Evolutionary conservation across 2,797 vertebrate species (phyloP), one percentile per base, ranked within the genome.

Genomic region (Hyperoplus immaculatus): DNA sequence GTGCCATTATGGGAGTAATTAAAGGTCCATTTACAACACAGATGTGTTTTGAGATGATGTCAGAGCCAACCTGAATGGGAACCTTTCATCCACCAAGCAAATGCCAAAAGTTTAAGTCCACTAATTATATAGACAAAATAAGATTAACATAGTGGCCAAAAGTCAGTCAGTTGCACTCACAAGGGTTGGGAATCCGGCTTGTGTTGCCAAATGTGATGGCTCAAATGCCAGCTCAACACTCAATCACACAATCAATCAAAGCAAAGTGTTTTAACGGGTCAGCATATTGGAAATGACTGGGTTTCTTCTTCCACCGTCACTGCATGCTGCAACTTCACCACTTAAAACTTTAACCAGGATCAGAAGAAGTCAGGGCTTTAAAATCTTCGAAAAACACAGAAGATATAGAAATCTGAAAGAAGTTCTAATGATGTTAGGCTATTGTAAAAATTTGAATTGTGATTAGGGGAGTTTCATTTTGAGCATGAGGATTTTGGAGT

Each of bases 1-100:
- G 39, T 46, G 59, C 39, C 65, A 69, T 75, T 65, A 75, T 71
- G 46, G 36, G 12, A 10, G 36, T 58, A 49, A 62, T 70, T 61
- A 39, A 14, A 71, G 53, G 29, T 29, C 46, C 38, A 63, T 15
- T 7, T 59, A 45, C 45, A 53, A 69, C 13, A 49, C 2, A 64
- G 11, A 69, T 62, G 10, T 69, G 39, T 29, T 74, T 55, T 51
- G 13, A 21, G 38, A 18, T 36, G 14, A 66, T 39, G 18, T 47
- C 61, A 15, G 7, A 38, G 21, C 45, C 59, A 69, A 66, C 39
- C 45, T 43, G 16, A 47, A 7, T 1, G 0, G 15, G 15, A 81
- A 53, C 10, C n/a, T 41, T 51, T 38, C 4, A 62, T 43, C 56
- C n/a, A n/a, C 53, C 69, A 21, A 55, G 9, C n/a, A 41, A 15